Conservation (phyloP, 2,797 vertebrate species). For the Menidia menidia region DNA sequence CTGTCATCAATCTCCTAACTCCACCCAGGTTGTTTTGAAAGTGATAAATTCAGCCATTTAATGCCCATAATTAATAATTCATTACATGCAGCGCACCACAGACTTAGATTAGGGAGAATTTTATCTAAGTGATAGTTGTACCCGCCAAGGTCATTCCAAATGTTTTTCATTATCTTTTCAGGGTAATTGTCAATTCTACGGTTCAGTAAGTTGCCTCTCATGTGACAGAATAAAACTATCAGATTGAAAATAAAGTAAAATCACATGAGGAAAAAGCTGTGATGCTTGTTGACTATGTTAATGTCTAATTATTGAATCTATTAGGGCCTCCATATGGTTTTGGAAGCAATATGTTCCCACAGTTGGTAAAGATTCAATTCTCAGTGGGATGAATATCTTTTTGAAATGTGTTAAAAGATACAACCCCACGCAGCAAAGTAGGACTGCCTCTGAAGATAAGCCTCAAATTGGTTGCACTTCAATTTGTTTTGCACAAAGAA, state of each 20-base stretch:
- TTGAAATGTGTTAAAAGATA: slow-evolving; percentile 24
- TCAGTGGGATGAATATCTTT: slow-evolving; percentile 9
- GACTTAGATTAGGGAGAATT: slow-evolving; percentile 69
- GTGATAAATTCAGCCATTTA: slow-evolving; percentile 77
- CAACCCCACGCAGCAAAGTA: not conserved
- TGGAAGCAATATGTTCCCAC: slow-evolving; percentile 1
- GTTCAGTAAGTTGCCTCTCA: slow-evolving; percentile 14
- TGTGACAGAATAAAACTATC: slow-evolving; percentile 2
- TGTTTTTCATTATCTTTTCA: slow-evolving; percentile 58
- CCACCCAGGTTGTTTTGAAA: slow-evolving; percentile 76
- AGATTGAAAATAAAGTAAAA: not conserved
- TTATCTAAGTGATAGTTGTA: slow-evolving; percentile 65
- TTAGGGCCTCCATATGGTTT: slow-evolving; percentile 17
- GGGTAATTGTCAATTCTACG: slow-evolving; percentile 28
- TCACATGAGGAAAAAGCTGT: slow-evolving; percentile 2
- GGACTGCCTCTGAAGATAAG: not conserved
- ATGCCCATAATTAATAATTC: slow-evolving; percentile 80
- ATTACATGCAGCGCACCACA: slow-evolving; percentile 55
- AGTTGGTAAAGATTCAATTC: slow-evolving; percentile 12
- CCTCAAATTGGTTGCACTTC: slow-evolving; percentile 1
- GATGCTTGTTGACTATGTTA: slow-evolving; percentile 5
- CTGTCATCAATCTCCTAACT: slow-evolving; percentile 68
- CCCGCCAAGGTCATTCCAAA: slow-evolving; percentile 64
- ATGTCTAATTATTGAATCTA: slow-evolving; percentile 15
- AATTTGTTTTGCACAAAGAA: slow-evolving; percentile 9